A percentile compares a stretch with the other conserved stretches of the same genome.
Conservation (phyloP, 2,113 vertebrate species). For the Triplophysa tibetana region DNA sequence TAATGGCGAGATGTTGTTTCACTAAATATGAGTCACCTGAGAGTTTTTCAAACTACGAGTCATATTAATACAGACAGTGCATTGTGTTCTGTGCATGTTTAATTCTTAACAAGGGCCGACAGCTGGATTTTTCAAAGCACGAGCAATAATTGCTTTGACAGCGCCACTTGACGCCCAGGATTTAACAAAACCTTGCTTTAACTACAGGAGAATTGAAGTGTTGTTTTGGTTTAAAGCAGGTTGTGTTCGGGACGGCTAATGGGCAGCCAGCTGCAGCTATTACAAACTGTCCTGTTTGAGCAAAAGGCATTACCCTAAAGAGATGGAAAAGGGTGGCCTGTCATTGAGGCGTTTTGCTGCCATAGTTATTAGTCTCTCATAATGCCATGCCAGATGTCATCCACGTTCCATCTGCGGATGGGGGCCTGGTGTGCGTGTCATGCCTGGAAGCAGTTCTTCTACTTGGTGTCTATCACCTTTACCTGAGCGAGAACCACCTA, state of each 20-base stretch:
- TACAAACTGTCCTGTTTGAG: slow-evolving; percentile 19
- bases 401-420: slow-evolving; percentile 22
- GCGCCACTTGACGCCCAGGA: slow-evolving; percentile 21
- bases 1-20: slow-evolving; percentile 21
- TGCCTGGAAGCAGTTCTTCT: slow-evolving; percentile 18
- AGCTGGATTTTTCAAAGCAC: slow-evolving; percentile 36
- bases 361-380: slow-evolving; percentile 13
- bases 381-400: slow-evolving; percentile 32
- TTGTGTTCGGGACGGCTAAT: slow-evolving; percentile 14
- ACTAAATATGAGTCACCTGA: not conserved
- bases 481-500: slow-evolving; percentile 10
- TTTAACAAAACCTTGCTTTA: slow-evolving; percentile 29
- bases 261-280: slow-evolving; percentile 31
- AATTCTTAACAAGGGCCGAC: slow-evolving; percentile 34
- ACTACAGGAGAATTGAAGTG: slow-evolving; percentile 23
- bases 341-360: slow-evolving; percentile 10
- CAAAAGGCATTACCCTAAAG: slow-evolving; percentile 14
- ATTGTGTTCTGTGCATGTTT: slow-evolving; percentile 27
- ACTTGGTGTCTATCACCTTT: slow-evolving; percentile 6
- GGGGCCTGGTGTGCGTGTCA: not conserved
- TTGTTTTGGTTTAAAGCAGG: slow-evolving; percentile 33
- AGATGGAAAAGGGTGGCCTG: slow-evolving; percentile 12
- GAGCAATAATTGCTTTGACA: slow-evolving; percentile 30
- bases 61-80: slow-evolving; percentile 16
- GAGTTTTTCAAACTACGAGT: slow-evolving; percentile 16